Evolutionary conservation across 2,113 vertebrate genomes (phyloP), one percentile per base, ranked within the genome.

Genomic region (Passer montanus): DNA sequence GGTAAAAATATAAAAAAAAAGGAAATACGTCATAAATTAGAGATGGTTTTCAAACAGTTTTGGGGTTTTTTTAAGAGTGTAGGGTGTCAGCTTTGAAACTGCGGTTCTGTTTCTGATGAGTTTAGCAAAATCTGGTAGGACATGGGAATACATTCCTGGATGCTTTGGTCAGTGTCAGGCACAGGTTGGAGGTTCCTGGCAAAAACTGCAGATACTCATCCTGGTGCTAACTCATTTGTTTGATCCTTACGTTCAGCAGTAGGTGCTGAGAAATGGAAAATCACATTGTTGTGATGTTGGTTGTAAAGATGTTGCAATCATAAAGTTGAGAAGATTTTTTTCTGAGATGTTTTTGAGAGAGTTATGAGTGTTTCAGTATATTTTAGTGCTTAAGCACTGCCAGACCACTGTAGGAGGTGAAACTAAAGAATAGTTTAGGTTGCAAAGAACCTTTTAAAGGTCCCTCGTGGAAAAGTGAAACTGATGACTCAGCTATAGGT

Each of bases 1-100:
- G 98, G 98, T 99, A 99, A 89, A 98, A 44, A 31, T 9, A 2
- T 62, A 52, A 52, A 26, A 28, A 12, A 52, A 26, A 28, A 12
- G 60, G 24, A 21, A 22, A 17, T 18, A 2, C 2, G 0, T 39
- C 3, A 22, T 5, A 2, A 70, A 19, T 35, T 11, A 14, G 47
- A 16, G 55, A 11, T 74, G 11, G 1, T 46, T 89, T 82, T 70
- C 44, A 41, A 20, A 10, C 23, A n/a, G 17, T 47, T 8, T 43
- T 63, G 55, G 52, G 17, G 41, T 26, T 50, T 55, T 41, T 70
- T 53, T 3, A 44, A 87, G 26, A n/a, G 5, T 0, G 0, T 19
- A 2, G 13, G 7, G 11, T 8, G 10, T 10, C 41, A 50, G 21
- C 47, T 81, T 60, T 44, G 30, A 15, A 87, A 66, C 46, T 55